Percentiles rank a stretch among this genome's conserved stretches.
phyloP scores from a whole-genome alignment of 2,888 invertebrate species.

The Drosophila prostipennis region DNA sequence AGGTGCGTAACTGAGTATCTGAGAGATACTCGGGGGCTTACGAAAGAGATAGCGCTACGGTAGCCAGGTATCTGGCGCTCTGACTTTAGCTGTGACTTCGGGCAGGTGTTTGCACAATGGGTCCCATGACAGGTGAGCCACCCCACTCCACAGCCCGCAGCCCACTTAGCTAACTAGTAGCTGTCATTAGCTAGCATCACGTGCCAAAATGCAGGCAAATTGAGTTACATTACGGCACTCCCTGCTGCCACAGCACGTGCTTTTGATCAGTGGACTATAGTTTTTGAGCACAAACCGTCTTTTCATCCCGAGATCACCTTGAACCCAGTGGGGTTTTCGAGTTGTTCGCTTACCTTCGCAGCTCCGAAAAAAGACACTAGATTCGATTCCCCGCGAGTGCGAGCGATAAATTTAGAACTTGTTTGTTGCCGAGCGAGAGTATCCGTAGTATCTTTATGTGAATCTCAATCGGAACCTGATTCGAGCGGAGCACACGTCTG shows the following conservation, averaged over 20 bases:
- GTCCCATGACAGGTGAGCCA: conserved; percentile 59
- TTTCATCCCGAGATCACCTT: conserved; percentile 61
- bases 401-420: conserved; percentile 80
- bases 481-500: conserved; percentile 77
- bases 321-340: conserved; percentile 47
- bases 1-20: conserved; percentile 51
- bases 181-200: conserved; percentile 50
- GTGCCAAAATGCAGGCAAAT: conserved; percentile 45
- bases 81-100: conserved; percentile 38
- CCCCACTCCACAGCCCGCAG: background rate
- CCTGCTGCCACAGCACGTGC: conserved; percentile 27
- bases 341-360: conserved; percentile 68
- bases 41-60: conserved; percentile 42
- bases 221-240: background rate
- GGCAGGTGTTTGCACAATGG: conserved; percentile 44
- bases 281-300: background rate
- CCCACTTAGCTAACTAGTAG: conserved; percentile 4
- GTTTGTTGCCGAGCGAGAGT: conserved; percentile 65
- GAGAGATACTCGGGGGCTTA: conserved; percentile 52
- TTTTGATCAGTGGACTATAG: background rate
- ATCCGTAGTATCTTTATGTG: conserved; percentile 20
- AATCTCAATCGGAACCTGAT: conserved; percentile 37
- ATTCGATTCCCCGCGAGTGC: conserved; percentile 60
- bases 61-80: conserved; percentile 28
- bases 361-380: conserved; percentile 61